Conservation (phyloP, 2,888 invertebrate species). For the Tethea ocularis region DNA sequence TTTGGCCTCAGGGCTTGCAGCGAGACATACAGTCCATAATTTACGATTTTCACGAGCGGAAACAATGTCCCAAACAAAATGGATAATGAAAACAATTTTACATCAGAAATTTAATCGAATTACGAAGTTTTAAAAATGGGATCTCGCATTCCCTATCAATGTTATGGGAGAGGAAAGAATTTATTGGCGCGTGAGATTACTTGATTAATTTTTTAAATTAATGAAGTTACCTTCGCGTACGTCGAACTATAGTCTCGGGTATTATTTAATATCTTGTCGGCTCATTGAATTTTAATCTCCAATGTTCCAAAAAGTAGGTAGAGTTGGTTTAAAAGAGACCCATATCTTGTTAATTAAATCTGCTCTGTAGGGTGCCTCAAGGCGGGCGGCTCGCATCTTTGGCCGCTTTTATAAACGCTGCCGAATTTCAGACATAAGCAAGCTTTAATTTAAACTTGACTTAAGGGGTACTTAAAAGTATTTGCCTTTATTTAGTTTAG, state of each 20-base stretch:
- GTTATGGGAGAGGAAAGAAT: constrained; percentile 38
- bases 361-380: constrained; percentile 73
- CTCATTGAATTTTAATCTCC: constrained; percentile 78
- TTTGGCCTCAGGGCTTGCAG: constrained; percentile 69
- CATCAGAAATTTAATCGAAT: constrained; percentile 73
- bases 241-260: constrained; percentile 51
- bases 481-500: constrained; percentile 53
- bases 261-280: constrained; percentile 67
- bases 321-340: constrained; percentile 78
- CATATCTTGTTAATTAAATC: constrained; percentile 84
- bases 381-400: constrained; percentile 62
- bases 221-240: constrained; percentile 34
- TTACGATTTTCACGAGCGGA: constrained; percentile 73
- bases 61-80: constrained; percentile 76
- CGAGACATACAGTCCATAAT: constrained; percentile 77
- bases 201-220: constrained; percentile 43
- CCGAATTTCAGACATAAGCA: constrained; percentile 76
- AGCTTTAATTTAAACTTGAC: constrained; percentile 77
- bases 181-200: constrained; percentile 34
- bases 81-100: constrained; percentile 78
- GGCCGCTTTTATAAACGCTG: constrained; percentile 66
- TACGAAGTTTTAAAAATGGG: constrained; percentile 58
- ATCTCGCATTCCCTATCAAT: constrained; percentile 49
- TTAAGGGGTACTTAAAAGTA: constrained; percentile 62
- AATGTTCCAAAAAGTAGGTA: constrained; percentile 77